Evolutionary conservation across 2,888 invertebrate species (phyloP).

Genomic region (Serripes groenlandicus): DNA sequence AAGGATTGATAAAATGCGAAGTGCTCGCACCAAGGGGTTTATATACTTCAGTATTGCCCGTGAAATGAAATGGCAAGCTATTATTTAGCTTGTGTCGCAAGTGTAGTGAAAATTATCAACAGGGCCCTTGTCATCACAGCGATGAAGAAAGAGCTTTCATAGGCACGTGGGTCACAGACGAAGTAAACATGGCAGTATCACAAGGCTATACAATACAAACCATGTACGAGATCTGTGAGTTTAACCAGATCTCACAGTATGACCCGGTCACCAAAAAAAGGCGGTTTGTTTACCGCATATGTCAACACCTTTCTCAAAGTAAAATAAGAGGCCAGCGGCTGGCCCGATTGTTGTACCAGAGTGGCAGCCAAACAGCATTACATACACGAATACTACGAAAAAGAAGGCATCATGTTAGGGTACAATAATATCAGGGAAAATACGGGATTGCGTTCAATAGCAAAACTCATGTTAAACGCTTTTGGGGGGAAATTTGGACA

Average conservation of each 20-base stretch:
- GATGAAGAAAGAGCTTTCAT: conserved; percentile 71
- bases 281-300: conserved; percentile 75
- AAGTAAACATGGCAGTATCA: conserved; percentile 79
- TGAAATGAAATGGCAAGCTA: neutral
- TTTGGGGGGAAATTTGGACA: conserved; percentile 67
- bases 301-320: conserved; percentile 76
- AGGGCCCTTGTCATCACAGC: conserved; percentile 56
- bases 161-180: conserved; percentile 83
- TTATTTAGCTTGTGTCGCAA: conserved; percentile 71
- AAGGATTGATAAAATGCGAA: no score
- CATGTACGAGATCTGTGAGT: conserved; percentile 83
- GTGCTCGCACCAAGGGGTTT: neutral
- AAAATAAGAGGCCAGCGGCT: conserved; percentile 74
- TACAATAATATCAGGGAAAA: conserved; percentile 45
- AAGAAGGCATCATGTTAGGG: conserved; percentile 54
- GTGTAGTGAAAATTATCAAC: conserved; percentile 47
- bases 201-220: conserved; percentile 79
- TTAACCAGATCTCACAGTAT: conserved; percentile 59
- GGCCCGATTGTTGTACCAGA: conserved; percentile 56
- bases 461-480: conserved; percentile 44
- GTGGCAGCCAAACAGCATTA: neutral
- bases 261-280: conserved; percentile 33
- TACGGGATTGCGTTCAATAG: conserved; percentile 50
- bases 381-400: conserved; percentile 44
- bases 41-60: neutral